phyloP scores from a whole-genome alignment of 2,113 vertebrate species.

The Ranitomeya variabilis region DNA sequence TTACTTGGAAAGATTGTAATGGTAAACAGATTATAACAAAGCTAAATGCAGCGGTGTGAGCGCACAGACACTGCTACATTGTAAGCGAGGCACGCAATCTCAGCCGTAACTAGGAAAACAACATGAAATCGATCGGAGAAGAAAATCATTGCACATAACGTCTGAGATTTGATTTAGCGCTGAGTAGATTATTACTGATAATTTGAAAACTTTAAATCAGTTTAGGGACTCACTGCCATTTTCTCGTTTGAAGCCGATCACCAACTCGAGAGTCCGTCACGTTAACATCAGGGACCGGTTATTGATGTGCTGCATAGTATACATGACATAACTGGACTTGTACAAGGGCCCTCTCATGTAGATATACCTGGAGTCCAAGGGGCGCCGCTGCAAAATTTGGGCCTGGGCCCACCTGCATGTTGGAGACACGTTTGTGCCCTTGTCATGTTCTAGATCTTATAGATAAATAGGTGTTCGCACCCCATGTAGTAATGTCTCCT shows the following conservation, averaged over 20 bases:
- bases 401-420: too few species aligned
- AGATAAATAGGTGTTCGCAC: too few species aligned
- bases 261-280: background rate
- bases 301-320: background rate
- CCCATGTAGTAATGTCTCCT: too few species aligned
- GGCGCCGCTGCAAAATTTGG: too few species aligned
- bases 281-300: background rate
- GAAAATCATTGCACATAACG: slow-evolving; percentile 41
- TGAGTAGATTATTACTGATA: slow-evolving; percentile 29
- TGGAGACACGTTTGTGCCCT: too few species aligned
- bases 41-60: slow-evolving; percentile 25
- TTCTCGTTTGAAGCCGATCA: background rate
- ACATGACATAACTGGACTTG: background rate
- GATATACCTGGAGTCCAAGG: too few species aligned
- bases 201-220: slow-evolving; percentile 30
- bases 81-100: slow-evolving; percentile 16
- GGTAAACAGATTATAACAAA: slow-evolving; percentile 49
- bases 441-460: too few species aligned
- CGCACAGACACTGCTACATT: slow-evolving; percentile 17
- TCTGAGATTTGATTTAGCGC: slow-evolving; percentile 45
- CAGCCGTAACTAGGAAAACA: slow-evolving; percentile 26
- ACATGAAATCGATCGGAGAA: slow-evolving; percentile 26
- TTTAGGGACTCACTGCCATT: slow-evolving; percentile 6
- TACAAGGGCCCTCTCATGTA: too few species aligned
- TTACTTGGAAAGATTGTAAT: slow-evolving; percentile 34